Percentiles rank a stretch among this genome's conserved stretches.
phyloP scores from a whole-genome alignment of 2,888 invertebrate genomes.

The Hybos culiciformis region DNA sequence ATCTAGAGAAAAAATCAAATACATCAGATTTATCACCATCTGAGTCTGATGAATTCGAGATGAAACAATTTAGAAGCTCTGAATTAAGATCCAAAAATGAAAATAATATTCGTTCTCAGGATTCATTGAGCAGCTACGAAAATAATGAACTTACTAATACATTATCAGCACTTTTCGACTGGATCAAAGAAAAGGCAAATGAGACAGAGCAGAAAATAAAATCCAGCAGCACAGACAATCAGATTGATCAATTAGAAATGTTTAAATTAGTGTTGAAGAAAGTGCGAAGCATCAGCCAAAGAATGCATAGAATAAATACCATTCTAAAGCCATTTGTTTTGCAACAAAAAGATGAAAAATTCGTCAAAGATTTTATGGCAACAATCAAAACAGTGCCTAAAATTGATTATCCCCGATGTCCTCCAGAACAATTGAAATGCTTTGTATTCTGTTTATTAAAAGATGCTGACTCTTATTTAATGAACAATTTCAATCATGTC shows the following conservation, averaged over 20 bases:
- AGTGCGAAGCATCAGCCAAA: too few species aligned
- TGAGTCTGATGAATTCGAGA: too few species aligned
- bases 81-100: too few species aligned
- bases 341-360: background rate
- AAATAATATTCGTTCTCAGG: background rate
- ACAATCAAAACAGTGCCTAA: too few species aligned
- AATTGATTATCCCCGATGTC: slow-evolving; percentile 22
- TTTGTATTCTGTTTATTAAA: slow-evolving; percentile 25
- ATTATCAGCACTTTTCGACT: background rate
- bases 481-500: slow-evolving; percentile 25
- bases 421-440: slow-evolving; percentile 23
- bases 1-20: too few species aligned
- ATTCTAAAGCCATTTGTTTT: too few species aligned
- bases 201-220: background rate
- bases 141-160: background rate
- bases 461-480: slow-evolving; percentile 26
- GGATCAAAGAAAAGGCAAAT: background rate
- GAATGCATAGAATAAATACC: too few species aligned
- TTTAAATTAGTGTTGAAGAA: background rate
- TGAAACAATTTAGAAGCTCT: too few species aligned
- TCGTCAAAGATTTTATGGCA: too few species aligned
- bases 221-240: background rate
- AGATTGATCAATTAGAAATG: background rate
- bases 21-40: background rate
- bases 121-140: background rate